phyloP scores from a whole-genome alignment of 1,140 invertebrate species.

The Monomorium pharaonis region DNA sequence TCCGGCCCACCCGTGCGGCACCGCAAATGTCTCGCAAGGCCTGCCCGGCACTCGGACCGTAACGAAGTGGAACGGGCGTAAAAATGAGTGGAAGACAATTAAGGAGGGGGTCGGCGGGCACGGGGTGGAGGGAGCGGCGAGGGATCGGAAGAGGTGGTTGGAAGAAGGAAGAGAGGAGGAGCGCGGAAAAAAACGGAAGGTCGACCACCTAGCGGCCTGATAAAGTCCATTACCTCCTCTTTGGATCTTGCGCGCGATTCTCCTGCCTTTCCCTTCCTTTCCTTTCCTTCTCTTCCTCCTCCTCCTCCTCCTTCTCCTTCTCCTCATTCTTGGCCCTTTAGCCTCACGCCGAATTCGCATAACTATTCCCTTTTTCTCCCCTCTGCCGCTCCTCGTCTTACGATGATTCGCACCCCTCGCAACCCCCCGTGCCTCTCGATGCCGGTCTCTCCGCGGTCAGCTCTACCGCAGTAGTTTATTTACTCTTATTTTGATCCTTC shows the following conservation, averaged over 20 bases:
- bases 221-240: conserved; percentile 77
- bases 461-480: conserved; percentile 37
- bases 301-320: background rate
- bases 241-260: conserved; percentile 60
- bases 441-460: conserved; percentile 6
- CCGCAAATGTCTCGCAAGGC: conserved; percentile 70
- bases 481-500: conserved; percentile 62
- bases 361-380: conserved; percentile 18
- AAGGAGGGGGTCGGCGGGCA: conserved; percentile 65
- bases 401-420: conserved; percentile 1
- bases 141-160: conserved; percentile 1
- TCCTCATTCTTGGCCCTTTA: conserved; percentile 23
- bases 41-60: conserved; percentile 69
- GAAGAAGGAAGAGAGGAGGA: conserved; percentile 27
- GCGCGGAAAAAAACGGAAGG: conserved; percentile 71
- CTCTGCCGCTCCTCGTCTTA: conserved; percentile 48
- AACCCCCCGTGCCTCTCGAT: no score
- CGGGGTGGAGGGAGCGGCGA: background rate
- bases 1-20: conserved; percentile 70
- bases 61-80: conserved; percentile 78
- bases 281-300: background rate
- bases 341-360: conserved; percentile 51
- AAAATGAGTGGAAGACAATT: conserved; percentile 80
- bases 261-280: background rate
- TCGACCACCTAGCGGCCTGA: conserved; percentile 77